Conservation (phyloP, 2,797 vertebrate genomes). For the Coregonus sp. region DNA sequence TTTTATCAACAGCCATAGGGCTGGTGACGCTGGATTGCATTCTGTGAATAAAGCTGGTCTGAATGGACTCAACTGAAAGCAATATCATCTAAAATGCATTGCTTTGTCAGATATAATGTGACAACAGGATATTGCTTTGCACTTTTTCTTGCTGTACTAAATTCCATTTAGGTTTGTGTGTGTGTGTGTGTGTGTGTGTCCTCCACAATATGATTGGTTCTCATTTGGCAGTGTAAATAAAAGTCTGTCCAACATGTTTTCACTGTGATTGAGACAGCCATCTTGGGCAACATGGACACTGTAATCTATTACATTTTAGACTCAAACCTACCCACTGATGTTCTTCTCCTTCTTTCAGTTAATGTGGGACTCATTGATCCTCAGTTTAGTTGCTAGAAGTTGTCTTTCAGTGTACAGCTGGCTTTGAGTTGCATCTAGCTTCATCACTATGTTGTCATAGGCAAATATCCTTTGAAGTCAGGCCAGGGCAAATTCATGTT, state of each 20-base stretch:
- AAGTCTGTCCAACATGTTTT: neutral
- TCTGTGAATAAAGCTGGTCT: neutral
- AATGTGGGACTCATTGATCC: neutral
- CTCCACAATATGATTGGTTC: neutral
- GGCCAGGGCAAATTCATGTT: neutral
- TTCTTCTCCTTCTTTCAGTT: neutral
- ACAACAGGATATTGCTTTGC: conserved; percentile 16
- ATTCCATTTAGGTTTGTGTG: neutral
- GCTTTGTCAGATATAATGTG: conserved; percentile 9
- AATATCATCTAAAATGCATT: conserved; percentile 3
- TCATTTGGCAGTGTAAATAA: conserved; percentile 2
- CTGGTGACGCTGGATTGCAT: neutral
- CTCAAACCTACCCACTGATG: neutral
- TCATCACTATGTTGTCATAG: neutral
- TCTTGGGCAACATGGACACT: neutral
- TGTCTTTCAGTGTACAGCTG: neutral
- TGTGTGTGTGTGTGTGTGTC: neutral
- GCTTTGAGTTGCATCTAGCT: neutral
- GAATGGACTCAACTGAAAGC: neutral
- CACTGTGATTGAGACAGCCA: neutral
- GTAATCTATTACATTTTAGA: neutral
- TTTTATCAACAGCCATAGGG: conserved; percentile 1
- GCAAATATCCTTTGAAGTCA: neutral
- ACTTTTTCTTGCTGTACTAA: neutral
- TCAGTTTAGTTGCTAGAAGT: neutral